Evolutionary conservation across 2,113 vertebrate genomes (phyloP).

Genomic region (Ictalurus punctatus): DNA sequence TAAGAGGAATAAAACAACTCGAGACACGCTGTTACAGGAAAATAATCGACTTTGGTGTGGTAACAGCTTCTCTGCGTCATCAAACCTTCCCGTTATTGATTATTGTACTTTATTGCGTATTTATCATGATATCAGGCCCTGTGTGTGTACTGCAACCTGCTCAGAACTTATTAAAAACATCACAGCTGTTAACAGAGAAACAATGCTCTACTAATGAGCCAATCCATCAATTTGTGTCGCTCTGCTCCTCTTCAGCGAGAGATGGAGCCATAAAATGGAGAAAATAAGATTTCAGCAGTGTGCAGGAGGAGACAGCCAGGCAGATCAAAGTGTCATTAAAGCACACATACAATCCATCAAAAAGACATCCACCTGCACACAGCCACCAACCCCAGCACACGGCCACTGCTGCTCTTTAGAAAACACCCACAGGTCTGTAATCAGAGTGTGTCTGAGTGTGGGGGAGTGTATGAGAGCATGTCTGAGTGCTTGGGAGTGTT

Average conservation of each 20-base stretch:
- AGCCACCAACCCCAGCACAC: background rate
- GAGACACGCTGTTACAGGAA: background rate
- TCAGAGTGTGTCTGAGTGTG: background rate
- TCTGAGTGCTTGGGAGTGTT: background rate
- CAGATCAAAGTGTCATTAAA: constrained; percentile 25
- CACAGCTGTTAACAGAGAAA: background rate
- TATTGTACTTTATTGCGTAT: background rate
- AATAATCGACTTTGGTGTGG: background rate
- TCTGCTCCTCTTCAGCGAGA: background rate
- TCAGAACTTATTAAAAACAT: background rate
- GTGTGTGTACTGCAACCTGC: background rate
- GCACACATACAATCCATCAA: background rate
- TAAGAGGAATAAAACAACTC: background rate
- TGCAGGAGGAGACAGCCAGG: background rate
- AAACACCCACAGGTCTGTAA: background rate
- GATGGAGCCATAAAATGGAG: background rate
- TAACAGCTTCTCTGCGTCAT: background rate
- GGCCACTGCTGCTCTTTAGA: background rate
- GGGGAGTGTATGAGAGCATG: background rate
- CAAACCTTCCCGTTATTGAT: background rate
- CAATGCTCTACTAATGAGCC: background rate
- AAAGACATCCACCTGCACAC: constrained; percentile 8
- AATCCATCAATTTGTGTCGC: constrained; percentile 14
- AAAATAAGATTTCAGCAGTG: background rate
- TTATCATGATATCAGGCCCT: background rate